phyloP scores from a whole-genome alignment of 2,113 vertebrate genomes.

The Heterochromis multidens region DNA sequence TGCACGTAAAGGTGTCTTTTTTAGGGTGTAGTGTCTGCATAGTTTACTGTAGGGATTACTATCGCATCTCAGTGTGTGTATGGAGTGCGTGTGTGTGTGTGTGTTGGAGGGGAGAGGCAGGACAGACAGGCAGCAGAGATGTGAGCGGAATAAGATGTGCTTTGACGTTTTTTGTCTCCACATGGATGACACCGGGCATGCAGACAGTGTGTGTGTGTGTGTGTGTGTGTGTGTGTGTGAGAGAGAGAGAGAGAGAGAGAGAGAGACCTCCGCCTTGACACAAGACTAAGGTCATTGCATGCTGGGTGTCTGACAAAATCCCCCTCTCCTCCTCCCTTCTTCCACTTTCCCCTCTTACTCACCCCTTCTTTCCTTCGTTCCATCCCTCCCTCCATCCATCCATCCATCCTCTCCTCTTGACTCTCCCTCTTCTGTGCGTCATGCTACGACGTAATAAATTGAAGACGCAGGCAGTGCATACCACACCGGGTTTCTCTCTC shows the following conservation, averaged over 20 bases:
- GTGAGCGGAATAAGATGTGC: slow-evolving; percentile 50
- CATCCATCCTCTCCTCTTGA: background rate
- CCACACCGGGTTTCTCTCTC: slow-evolving; percentile 15
- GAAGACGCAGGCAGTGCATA: slow-evolving; percentile 38
- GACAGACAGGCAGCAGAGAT: slow-evolving; percentile 35
- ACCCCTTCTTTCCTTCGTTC: background rate
- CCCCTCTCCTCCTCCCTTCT: background rate
- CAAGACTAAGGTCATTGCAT: slow-evolving; percentile 62
- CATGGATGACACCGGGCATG: slow-evolving; percentile 41
- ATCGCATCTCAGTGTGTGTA: background rate
- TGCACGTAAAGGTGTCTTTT: background rate
- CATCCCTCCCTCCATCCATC: background rate
- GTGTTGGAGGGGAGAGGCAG: slow-evolving; percentile 4
- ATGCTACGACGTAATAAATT: slow-evolving; percentile 57
- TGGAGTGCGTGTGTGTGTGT: background rate
- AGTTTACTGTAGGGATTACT: slow-evolving; percentile 27
- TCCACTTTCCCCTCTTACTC: background rate
- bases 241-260: background rate
- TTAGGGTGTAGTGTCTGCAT: background rate
- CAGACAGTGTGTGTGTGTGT: background rate
- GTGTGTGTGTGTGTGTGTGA: background rate
- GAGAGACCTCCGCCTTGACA: slow-evolving; percentile 46
- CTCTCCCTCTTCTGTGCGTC: slow-evolving; percentile 46
- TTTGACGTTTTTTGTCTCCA: slow-evolving; percentile 26
- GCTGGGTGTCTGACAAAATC: slow-evolving; percentile 46